Evolutionary conservation across 2,888 invertebrate genomes (phyloP).

Genomic region (Euphydryas editha): DNA sequence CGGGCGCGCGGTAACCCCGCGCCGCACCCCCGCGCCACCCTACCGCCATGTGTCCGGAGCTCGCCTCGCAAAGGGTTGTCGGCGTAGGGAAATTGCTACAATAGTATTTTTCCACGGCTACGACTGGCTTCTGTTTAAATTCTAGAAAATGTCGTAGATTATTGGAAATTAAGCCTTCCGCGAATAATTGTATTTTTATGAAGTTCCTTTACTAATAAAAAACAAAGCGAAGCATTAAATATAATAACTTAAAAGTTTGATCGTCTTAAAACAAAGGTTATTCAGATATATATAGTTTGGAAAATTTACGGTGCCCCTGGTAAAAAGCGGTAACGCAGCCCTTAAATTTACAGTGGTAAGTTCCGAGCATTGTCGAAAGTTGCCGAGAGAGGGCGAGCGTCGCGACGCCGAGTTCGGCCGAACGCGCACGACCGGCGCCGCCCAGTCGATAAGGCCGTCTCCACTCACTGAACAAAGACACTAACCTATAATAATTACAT

Average conservation of each 20-base stretch:
- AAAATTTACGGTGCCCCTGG: conserved; percentile 3
- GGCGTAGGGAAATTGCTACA: conserved; percentile 73
- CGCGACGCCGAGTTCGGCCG: conserved; percentile 59
- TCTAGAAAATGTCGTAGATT: background rate
- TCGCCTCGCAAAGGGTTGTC: conserved; percentile 73
- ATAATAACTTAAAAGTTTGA: background rate
- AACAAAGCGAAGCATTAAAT: no score
- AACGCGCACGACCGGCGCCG: conserved; percentile 76
- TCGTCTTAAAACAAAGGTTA: background rate
- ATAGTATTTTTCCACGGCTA: conserved; percentile 66
- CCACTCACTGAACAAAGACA: conserved; percentile 81
- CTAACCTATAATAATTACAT: conserved; percentile 81
- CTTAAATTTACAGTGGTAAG: conserved; percentile 75
- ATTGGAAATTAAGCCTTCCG: background rate
- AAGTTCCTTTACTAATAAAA: background rate
- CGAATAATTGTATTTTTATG: background rate
- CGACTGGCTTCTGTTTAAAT: conserved; percentile 55
- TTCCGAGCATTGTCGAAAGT: conserved; percentile 63
- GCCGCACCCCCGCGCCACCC: conserved; percentile 51
- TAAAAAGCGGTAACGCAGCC: conserved; percentile 71
- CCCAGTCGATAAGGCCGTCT: conserved; percentile 84
- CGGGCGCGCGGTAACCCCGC: conserved; percentile 69
- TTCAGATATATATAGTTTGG: conserved; percentile 12
- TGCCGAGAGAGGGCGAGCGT: conserved; percentile 61
- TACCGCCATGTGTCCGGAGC: conserved; percentile 74